phyloP scores from a whole-genome alignment of 2,113 vertebrate species.

The Hydrolagus affinis region DNA sequence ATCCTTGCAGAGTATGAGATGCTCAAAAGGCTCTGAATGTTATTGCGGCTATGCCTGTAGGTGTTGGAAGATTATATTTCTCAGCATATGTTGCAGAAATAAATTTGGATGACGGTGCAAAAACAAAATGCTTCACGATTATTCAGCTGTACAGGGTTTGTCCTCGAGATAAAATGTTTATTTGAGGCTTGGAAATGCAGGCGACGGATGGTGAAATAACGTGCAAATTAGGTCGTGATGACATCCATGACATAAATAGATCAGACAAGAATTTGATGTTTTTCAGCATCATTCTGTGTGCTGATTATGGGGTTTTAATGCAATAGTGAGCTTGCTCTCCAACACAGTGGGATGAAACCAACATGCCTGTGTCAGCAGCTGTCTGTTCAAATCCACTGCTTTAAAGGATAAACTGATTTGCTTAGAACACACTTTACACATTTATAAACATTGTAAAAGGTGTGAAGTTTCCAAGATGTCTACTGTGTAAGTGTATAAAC shows the following conservation, averaged over 20 bases:
- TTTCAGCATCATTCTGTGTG: not conserved
- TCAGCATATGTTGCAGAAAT: not conserved
- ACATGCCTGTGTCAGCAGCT: not conserved
- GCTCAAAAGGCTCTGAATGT: not conserved
- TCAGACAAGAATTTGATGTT: conserved; percentile 10
- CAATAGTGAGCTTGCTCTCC: not conserved
- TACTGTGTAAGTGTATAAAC: not conserved
- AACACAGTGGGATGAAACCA: not conserved
- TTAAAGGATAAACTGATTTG: not conserved
- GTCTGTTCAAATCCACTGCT: not conserved
- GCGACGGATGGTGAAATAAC: not conserved
- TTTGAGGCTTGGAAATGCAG: not conserved
- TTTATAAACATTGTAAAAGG: not conserved
- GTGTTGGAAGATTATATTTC: not conserved
- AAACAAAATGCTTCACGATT: not conserved
- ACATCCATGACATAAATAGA: not conserved
- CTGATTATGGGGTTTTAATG: conserved; percentile 10
- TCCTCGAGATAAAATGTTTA: not conserved
- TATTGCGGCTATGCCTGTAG: not conserved
- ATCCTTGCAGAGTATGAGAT: not conserved
- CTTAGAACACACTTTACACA: not conserved
- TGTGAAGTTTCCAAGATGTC: not conserved
- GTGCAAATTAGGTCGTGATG: not conserved
- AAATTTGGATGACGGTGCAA: not conserved
- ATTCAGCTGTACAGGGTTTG: not conserved